Conservation (phyloP, 1,140 invertebrate genomes). For the Cryptotermes secundus region DNA sequence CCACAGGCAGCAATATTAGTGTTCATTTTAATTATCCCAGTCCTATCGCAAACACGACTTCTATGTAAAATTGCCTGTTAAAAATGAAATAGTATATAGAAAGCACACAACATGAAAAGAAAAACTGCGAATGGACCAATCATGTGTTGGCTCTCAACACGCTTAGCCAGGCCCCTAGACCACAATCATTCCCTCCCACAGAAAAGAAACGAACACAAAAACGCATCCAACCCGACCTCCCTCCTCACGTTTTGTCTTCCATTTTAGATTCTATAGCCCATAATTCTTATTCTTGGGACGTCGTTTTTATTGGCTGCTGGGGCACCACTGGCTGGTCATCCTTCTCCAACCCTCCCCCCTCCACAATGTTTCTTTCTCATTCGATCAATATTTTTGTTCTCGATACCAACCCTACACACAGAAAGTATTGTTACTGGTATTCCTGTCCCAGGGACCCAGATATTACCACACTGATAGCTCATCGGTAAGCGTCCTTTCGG, state of each 20-base stretch:
- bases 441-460: no score
- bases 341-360: neutral
- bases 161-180: neutral
- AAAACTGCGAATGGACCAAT: conserved; percentile 9
- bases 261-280: conserved; percentile 17
- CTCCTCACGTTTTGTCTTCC: conserved; percentile 1
- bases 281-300: conserved; percentile 16
- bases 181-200: neutral
- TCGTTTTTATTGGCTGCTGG: neutral
- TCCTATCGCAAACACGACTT: neutral
- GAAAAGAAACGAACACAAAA: neutral
- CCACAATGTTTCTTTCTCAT: neutral
- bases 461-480: no score
- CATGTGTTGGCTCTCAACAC: neutral
- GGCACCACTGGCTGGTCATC: neutral
- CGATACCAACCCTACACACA: neutral
- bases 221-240: neutral
- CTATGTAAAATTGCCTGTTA: neutral
- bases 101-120: neutral
- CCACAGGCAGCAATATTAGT: neutral
- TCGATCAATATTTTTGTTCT: neutral
- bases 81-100: neutral
- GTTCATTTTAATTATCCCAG: neutral
- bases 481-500: no score
- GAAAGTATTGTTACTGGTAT: no score